phyloP scores from a whole-genome alignment of 2,113 vertebrate species.

The Athene noctua region DNA sequence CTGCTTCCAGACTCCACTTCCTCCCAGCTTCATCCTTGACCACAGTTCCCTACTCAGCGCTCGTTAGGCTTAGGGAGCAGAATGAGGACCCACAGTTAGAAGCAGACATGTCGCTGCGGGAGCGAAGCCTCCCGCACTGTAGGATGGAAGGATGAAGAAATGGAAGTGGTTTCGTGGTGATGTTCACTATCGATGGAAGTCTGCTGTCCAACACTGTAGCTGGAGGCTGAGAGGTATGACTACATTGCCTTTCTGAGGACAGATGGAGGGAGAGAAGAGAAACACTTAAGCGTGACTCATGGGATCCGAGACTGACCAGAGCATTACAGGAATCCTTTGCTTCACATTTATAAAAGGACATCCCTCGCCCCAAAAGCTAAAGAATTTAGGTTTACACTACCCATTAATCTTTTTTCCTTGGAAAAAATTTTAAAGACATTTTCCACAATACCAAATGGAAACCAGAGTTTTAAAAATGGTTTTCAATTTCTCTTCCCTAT shows the following conservation, averaged over 20 bases:
- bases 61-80: not conserved
- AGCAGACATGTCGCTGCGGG: not conserved
- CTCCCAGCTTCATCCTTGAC: not conserved
- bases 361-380: not conserved
- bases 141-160: not conserved
- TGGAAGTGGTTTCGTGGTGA: not conserved
- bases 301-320: conserved; percentile 28
- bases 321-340: conserved; percentile 40
- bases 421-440: not conserved
- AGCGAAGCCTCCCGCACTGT: not conserved
- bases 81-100: not conserved
- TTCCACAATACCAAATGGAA: not conserved
- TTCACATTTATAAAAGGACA: conserved; percentile 41
- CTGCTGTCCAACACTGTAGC: not conserved
- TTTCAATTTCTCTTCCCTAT: not conserved
- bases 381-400: not conserved
- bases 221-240: not conserved
- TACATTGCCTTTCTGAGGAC: not conserved
- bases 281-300: conserved; percentile 32
- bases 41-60: not conserved
- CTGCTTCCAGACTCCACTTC: not conserved
- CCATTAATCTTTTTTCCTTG: not conserved
- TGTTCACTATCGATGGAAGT: not conserved
- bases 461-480: not conserved
- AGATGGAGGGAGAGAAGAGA: conserved; percentile 4